These are phyloP conservation scores for Drosophila nannoptera DNA, from an alignment of 1,140 invertebrate species.

Conservation along the genomic window DNA sequence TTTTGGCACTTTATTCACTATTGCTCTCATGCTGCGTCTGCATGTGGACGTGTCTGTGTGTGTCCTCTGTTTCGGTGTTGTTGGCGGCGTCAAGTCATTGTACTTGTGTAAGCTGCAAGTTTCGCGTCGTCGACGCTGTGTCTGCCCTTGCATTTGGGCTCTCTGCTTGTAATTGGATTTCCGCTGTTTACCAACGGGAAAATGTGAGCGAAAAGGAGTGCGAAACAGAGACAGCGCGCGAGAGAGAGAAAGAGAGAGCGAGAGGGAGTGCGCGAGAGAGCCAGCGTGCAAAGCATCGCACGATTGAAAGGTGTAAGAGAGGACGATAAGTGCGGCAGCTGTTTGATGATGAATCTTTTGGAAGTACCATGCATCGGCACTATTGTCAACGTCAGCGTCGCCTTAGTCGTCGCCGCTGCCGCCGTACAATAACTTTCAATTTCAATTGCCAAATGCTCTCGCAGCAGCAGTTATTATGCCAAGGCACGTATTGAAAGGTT, in stretches of 20 bases:
- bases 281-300: background rate
- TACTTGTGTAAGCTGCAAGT: slow-evolving; percentile 40
- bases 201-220: slow-evolving; percentile 5
- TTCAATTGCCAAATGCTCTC: slow-evolving; percentile 67
- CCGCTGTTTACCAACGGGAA: slow-evolving; percentile 53
- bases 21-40: slow-evolving; percentile 1
- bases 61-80: slow-evolving; percentile 5
- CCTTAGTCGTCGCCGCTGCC: slow-evolving; percentile 1
- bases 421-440: slow-evolving; percentile 70
- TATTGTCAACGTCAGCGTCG: slow-evolving; percentile 14
- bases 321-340: slow-evolving; percentile 42
- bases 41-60: background rate
- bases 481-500: slow-evolving; percentile 27
- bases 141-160: slow-evolving; percentile 53
- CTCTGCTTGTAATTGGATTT: slow-evolving; percentile 71
- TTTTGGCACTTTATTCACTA: slow-evolving; percentile 11
- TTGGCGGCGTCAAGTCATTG: slow-evolving; percentile 35
- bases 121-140: slow-evolving; percentile 39
- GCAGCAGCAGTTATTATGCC: slow-evolving; percentile 37
- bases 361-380: slow-evolving; percentile 7
- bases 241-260: background rate
- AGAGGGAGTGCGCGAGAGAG: background rate
- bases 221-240: slow-evolving; percentile 3
- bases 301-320: slow-evolving; percentile 15
- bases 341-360: slow-evolving; percentile 69